phyloP scores from a whole-genome alignment of 2,113 vertebrate genomes.

The Lagopus leucura region DNA sequence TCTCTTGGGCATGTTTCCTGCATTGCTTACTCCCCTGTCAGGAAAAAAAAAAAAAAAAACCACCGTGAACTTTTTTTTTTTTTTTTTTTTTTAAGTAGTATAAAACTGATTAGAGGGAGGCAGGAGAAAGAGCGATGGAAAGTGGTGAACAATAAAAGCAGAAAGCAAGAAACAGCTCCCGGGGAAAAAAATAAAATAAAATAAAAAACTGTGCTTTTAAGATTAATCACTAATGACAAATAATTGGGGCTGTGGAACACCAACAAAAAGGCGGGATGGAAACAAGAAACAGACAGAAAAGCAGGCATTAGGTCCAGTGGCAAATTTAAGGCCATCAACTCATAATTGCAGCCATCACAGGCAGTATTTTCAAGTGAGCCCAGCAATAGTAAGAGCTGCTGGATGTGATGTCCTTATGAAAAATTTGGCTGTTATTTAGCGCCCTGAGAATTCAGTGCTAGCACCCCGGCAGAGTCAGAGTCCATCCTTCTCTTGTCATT shows the following conservation, averaged over 20 bases:
- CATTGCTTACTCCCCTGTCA: fast-evolving
- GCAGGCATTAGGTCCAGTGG: conserved; percentile 43
- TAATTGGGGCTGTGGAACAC: conserved; percentile 58
- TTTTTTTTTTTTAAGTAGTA: background rate
- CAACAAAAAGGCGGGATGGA: conserved; percentile 2
- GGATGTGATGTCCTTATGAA: fast-evolving
- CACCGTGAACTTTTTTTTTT: background rate
- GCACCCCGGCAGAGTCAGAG: background rate
- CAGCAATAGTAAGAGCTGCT: conserved; percentile 20
- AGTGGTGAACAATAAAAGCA: background rate
- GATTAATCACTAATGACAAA: conserved; percentile 68
- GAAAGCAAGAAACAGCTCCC: background rate
- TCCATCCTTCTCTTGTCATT: background rate
- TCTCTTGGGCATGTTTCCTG: fast-evolving
- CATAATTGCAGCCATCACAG: conserved; percentile 61
- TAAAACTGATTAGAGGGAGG: conserved; percentile 28
- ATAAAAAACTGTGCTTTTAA: conserved; percentile 40
- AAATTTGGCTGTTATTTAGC: background rate
- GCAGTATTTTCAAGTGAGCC: conserved; percentile 36
- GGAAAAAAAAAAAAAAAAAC: background rate
- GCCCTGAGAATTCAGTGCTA: background rate
- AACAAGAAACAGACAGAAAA: conserved; percentile 50
- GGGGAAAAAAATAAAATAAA: background rate
- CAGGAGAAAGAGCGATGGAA: conserved; percentile 27
- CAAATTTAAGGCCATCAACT: conserved; percentile 55